These are phyloP conservation scores for Drosophila lowei DNA, from an alignment of 1,140 invertebrate species.

Conservation along the genomic window DNA sequence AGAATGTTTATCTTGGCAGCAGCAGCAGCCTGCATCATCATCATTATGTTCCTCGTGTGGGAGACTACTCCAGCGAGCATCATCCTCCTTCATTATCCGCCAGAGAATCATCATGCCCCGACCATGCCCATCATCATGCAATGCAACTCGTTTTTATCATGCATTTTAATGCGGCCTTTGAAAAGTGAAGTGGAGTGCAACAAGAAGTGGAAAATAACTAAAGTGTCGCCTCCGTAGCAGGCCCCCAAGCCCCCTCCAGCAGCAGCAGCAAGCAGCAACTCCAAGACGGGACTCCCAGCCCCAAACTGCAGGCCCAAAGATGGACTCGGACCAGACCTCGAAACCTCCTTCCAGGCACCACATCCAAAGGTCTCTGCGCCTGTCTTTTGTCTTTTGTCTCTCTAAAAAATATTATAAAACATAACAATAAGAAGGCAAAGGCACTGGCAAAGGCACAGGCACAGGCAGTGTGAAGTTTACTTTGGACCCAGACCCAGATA, in stretches of 20 bases:
- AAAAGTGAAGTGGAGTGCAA: conserved; percentile 77
- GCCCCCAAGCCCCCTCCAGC: conserved; percentile 13
- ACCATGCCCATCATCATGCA: conserved; percentile 17
- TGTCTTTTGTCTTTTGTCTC: conserved; percentile 63
- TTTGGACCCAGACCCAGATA: conserved; percentile 21
- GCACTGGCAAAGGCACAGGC: conserved; percentile 29
- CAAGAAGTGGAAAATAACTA: conserved; percentile 80
- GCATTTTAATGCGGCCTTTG: conserved; percentile 79
- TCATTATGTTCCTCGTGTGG: conserved; percentile 33
- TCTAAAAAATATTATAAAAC: conserved; percentile 75
- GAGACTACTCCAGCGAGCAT: conserved; percentile 14
- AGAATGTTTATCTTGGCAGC: conserved; percentile 28
- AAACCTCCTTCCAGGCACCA: conserved; percentile 17
- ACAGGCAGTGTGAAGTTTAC: conserved; percentile 72
- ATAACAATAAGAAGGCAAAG: conserved; percentile 76
- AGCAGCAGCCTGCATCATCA: conserved; percentile 22
- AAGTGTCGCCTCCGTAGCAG: conserved; percentile 64
- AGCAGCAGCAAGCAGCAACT: conserved; percentile 10
- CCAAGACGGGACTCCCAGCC: too few relatives aligned
- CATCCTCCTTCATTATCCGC: conserved; percentile 17
- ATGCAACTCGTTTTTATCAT: conserved; percentile 64
- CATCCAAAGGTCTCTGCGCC: conserved; percentile 16
- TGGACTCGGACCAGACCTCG: conserved; percentile 4
- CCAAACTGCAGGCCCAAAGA: background rate
- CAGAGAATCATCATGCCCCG: conserved; percentile 5